Evolutionary conservation across 2,888 invertebrate genomes (phyloP).

Genomic region (Antitype chi): DNA sequence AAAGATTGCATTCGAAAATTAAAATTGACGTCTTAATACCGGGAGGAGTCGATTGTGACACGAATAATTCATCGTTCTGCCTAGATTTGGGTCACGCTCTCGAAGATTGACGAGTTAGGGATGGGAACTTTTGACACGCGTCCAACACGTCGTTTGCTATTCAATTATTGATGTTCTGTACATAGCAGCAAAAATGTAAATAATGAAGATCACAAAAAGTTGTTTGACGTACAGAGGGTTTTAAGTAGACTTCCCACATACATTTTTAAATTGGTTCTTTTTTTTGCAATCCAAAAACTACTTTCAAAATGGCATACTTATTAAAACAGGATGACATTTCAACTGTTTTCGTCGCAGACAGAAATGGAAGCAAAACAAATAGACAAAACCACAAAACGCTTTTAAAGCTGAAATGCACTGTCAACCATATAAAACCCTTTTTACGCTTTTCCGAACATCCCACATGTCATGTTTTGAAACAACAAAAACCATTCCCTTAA

Average conservation of each 20-base stretch:
- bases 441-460: conserved; percentile 57
- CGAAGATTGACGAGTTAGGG: conserved; percentile 47
- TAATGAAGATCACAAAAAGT: background rate
- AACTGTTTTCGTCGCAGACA: background rate
- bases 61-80: conserved; percentile 60
- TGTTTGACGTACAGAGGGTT: background rate
- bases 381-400: conserved; percentile 39
- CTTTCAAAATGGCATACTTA: background rate
- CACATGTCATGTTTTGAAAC: conserved; percentile 54
- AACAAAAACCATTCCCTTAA: conserved; percentile 63
- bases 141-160: conserved; percentile 39
- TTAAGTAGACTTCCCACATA: background rate
- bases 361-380: conserved; percentile 27
- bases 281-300: background rate
- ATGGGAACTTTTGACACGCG: conserved; percentile 21
- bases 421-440: conserved; percentile 61
- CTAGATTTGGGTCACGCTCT: conserved; percentile 52
- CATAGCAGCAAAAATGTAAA: background rate
- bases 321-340: background rate
- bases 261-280: background rate
- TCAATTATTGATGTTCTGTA: conserved; percentile 19
- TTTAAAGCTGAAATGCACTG: conserved; percentile 49
- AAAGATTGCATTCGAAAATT: conserved; percentile 70
- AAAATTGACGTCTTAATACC: conserved; percentile 71
- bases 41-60: conserved; percentile 43